Evolutionary conservation across 2,888 invertebrate genomes (phyloP).

Genomic region (Odontothrips loti): DNA sequence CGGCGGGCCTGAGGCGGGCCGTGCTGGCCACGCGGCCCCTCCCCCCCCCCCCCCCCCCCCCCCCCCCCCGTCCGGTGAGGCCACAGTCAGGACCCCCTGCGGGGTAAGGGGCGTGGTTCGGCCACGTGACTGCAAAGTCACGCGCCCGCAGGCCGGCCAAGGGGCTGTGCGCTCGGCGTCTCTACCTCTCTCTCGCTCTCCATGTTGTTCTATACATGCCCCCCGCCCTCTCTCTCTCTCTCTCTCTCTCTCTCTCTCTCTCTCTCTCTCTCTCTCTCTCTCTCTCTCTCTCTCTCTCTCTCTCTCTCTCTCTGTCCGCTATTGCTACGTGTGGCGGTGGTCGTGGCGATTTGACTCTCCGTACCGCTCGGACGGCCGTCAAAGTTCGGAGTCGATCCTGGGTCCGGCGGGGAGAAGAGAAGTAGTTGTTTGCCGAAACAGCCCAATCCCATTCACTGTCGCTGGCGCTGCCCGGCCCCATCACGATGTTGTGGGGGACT

Average conservation of each 20-base stretch:
- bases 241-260: too few relatives aligned
- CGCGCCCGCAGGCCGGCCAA: neutral
- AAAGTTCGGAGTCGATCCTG: neutral
- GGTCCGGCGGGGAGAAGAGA: too few relatives aligned
- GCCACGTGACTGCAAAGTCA: conserved; percentile 13
- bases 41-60: neutral
- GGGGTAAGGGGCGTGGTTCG: too few relatives aligned
- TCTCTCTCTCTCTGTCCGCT: too few relatives aligned
- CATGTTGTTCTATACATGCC: too few relatives aligned
- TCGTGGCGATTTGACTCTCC: neutral
- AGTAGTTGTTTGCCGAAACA: too few relatives aligned
- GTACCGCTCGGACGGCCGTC: neutral
- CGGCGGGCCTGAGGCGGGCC: neutral
- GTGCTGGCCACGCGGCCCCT: neutral
- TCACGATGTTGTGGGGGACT: neutral
- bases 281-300: too few relatives aligned
- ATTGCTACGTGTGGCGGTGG: too few relatives aligned
- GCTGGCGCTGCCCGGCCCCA: neutral
- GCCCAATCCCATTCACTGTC: too few relatives aligned
- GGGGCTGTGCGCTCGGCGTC: neutral
- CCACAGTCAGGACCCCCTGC: neutral
- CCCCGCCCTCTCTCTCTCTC: neutral
- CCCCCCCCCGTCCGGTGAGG: neutral
- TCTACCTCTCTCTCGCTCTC: too few relatives aligned
- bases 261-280: too few relatives aligned